Conservation (phyloP, 2,797 vertebrate genomes). For the Columba guinea region DNA sequence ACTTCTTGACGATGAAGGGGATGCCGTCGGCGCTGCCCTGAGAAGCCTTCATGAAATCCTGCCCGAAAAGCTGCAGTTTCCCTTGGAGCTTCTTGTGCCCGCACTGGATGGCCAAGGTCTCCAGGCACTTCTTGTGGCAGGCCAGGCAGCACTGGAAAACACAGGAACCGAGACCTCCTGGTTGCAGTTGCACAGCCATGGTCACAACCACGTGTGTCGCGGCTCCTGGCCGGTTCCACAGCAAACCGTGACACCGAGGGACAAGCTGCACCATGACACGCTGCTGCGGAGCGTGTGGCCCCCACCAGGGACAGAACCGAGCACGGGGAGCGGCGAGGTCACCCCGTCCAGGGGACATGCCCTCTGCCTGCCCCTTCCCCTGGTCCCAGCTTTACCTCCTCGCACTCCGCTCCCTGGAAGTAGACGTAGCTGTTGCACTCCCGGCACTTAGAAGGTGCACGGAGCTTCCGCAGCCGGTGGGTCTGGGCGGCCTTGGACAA, state of each 20-base stretch:
- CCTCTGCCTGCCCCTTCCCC: background rate
- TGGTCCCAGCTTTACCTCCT: slow-evolving; percentile 82
- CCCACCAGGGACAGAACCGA: fast-evolving
- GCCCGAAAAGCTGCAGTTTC: slow-evolving; percentile 90
- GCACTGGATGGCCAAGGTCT: slow-evolving; percentile 95
- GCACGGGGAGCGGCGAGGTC: fast-evolving
- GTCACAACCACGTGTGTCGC: background rate
- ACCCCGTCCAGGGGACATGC: fast-evolving
- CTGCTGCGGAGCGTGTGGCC: background rate
- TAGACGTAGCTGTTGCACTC: slow-evolving; percentile 98
- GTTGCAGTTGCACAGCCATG: background rate
- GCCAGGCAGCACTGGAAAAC: slow-evolving; percentile 88
- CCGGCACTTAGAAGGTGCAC: slow-evolving; percentile 91
- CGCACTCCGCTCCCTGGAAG: slow-evolving; percentile 96
- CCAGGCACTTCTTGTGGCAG: slow-evolving; percentile 97
- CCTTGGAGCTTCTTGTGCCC: slow-evolving; percentile 95
- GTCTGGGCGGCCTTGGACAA: slow-evolving; percentile 94
- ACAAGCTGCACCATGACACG: fast-evolving
- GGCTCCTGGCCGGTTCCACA: background rate
- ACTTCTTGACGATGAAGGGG: slow-evolving; percentile 94
- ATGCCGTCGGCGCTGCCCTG: slow-evolving; percentile 81
- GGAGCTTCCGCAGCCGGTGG: slow-evolving; percentile 90
- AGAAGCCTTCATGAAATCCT: slow-evolving; percentile 85
- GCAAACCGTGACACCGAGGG: background rate
- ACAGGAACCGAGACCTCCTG: background rate